phyloP scores from a whole-genome alignment of 2,113 vertebrate genomes.

The Corvus cornix region DNA sequence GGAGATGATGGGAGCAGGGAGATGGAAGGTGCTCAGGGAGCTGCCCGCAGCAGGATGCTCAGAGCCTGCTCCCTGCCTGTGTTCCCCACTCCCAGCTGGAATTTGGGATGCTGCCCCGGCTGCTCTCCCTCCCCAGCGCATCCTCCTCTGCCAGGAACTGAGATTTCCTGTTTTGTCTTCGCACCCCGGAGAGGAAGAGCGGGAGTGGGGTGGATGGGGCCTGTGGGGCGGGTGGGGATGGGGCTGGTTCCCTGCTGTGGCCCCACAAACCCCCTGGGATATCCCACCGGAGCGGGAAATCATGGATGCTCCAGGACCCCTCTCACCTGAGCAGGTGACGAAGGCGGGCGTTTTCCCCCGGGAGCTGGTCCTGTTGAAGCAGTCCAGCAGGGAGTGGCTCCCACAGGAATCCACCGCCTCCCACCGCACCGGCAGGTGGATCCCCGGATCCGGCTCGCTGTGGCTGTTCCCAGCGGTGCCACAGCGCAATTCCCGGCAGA shows the following conservation, averaged over 20 bases:
- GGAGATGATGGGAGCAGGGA: not conserved
- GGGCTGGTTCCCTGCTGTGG: accelerated
- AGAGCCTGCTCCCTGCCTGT: not conserved
- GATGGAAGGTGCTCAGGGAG: not conserved
- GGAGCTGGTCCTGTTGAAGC: not conserved
- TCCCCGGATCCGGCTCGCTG: accelerated
- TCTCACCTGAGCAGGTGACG: conserved; percentile 71
- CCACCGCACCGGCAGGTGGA: conserved; percentile 35
- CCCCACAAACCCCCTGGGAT: not conserved
- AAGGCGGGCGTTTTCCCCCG: accelerated
- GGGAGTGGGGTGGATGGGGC: not conserved
- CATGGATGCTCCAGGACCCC: accelerated
- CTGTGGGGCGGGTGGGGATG: accelerated
- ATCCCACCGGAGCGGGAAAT: not conserved
- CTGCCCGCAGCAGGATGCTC: not conserved
- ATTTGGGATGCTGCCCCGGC: not conserved
- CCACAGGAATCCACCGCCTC: not conserved
- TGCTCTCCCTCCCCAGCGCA: accelerated
- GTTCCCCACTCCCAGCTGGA: not conserved
- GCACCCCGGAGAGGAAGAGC: not conserved
- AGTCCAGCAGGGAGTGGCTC: not conserved
- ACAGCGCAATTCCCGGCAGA: conserved; percentile 40
- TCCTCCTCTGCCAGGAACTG: not conserved
- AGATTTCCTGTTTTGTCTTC: not conserved
- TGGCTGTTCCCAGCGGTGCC: not conserved